Evolutionary conservation across 2,888 invertebrate genomes (phyloP), one percentile per base, ranked within the genome.

Genomic region (Catotricha subobsoleta): DNA sequence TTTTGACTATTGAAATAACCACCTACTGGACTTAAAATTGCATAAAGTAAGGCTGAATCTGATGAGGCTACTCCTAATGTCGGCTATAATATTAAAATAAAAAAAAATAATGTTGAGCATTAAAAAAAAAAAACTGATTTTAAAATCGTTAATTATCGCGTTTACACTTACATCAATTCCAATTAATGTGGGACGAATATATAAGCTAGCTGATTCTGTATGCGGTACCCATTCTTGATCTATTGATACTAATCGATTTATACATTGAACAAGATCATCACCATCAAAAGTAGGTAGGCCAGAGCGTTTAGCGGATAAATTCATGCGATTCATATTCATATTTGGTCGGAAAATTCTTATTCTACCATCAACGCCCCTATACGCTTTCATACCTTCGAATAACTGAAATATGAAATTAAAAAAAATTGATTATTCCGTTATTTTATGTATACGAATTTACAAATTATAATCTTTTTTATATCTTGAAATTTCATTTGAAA

Each of bases 181-280:
- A 54, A 99, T 95, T 41, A 94, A 66, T 9, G 95, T 92, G 21
- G 98, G 98, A 51, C 98, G 72, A 49, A 99, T 78, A 58, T 99
- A 99, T 29, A 99, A 71, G 51, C 94, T 91, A 51, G 88, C 81
- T 29, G 82, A 71, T 53, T 82, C 80, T 9, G 81, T 77, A 59
- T 88, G 81, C 7, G 98, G 98, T 8, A 98, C 92, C 97, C 97
- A 98, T 64, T 94, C 94, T 54, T 86, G 82, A 59, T 98, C 98
- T 47, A 98, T 78, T 53, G 79, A 74, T 42, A 99, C 67, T 46
- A 97, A 68, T 52, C 88, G 74, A 50, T 75, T 71, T 33, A 98
- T 66, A 56, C 92, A 88, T 53, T 80, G 73, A 42, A 91, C 71
- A 47, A 95, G 66, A 62, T 98, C 92, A 5, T 74, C 67, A 1